phyloP scores from a whole-genome alignment of 2,888 invertebrate species.

The Apodemia mormo region DNA sequence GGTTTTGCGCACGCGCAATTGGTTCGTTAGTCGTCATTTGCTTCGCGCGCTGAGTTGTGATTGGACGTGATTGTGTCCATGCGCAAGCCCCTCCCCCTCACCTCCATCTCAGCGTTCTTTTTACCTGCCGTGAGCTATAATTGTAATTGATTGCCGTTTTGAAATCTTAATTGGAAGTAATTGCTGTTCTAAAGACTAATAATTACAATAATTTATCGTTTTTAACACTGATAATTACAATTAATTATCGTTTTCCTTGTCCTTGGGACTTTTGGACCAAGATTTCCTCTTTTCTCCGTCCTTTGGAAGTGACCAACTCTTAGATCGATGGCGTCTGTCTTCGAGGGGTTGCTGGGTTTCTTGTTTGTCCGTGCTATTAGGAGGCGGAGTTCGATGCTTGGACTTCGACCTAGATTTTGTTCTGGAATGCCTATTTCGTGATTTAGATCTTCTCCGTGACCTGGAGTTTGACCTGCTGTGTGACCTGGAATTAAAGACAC shows the following conservation, averaged over 20 bases:
- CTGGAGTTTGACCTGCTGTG: slow-evolving; percentile 60
- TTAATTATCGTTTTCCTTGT: slow-evolving; percentile 36
- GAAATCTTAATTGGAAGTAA: no score
- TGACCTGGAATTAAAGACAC: slow-evolving; percentile 47
- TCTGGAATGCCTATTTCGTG: slow-evolving; percentile 45
- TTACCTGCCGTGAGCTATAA: no score
- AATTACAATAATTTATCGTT: no score
- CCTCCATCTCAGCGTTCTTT: no score
- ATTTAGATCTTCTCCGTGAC: slow-evolving; percentile 51
- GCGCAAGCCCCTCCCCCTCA: no score
- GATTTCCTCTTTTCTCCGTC: slow-evolving; percentile 70
- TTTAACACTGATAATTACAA: not conserved
- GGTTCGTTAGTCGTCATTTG: no score
- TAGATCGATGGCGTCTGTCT: slow-evolving; percentile 55
- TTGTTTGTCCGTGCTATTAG: slow-evolving; percentile 24
- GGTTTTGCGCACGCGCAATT: no score
- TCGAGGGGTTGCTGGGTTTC: slow-evolving; percentile 41
- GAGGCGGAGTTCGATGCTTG: slow-evolving; percentile 35
- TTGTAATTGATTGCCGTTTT: no score
- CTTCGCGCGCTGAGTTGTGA: no score
- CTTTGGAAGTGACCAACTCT: slow-evolving; percentile 84
- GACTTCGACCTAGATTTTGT: slow-evolving; percentile 49
- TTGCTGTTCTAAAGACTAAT: no score
- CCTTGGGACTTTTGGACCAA: slow-evolving; percentile 78
- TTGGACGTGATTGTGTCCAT: no score